A percentile compares a stretch with the other conserved stretches of the same genome.
phyloP scores from a whole-genome alignment of 1,140 invertebrate species.

The Hylaeus anthracinus region DNA sequence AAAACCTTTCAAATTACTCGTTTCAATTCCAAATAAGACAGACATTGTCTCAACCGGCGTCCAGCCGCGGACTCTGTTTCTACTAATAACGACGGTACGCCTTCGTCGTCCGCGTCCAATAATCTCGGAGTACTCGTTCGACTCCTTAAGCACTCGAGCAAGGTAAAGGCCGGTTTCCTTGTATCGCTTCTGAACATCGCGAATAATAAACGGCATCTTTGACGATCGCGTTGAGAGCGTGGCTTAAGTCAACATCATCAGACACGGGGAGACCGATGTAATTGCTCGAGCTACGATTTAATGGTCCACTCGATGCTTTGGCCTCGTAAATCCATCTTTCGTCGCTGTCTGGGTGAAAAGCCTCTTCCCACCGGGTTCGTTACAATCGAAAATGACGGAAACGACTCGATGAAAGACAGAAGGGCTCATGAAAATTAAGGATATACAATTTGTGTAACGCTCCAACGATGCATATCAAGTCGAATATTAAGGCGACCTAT shows the following conservation, averaged over 20 bases:
- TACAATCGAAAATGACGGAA: background rate
- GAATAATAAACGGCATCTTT: slow-evolving; percentile 43
- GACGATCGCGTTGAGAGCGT: background rate
- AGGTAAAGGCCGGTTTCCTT: background rate
- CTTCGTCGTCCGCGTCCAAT: slow-evolving; percentile 9
- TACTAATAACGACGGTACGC: background rate
- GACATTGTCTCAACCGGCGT: background rate
- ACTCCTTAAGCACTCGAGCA: slow-evolving; percentile 18
- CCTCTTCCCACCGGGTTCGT: background rate
- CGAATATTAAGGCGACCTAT: slow-evolving; percentile 37
- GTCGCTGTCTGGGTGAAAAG: slow-evolving; percentile 21
- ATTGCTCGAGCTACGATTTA: slow-evolving; percentile 62
- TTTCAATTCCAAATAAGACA: slow-evolving; percentile 37
- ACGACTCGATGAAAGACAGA: background rate
- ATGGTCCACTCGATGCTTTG: slow-evolving; percentile 61
- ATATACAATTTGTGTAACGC: slow-evolving; percentile 56
- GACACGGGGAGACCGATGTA: slow-evolving; percentile 57
- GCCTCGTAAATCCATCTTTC: slow-evolving; percentile 45
- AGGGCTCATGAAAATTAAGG: slow-evolving; percentile 57
- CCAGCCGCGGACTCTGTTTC: background rate
- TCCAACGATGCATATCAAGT: slow-evolving; percentile 44
- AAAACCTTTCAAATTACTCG: slow-evolving; percentile 17
- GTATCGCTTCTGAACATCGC: slow-evolving; percentile 13
- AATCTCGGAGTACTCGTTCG: slow-evolving; percentile 1
- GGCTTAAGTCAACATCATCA: slow-evolving; percentile 62